A percentile compares a stretch with the other conserved stretches of the same genome.
These are phyloP conservation scores for Acanthosepion lycidas DNA, from an alignment of 2,888 invertebrate species.

Conservation along the genomic window DNA sequence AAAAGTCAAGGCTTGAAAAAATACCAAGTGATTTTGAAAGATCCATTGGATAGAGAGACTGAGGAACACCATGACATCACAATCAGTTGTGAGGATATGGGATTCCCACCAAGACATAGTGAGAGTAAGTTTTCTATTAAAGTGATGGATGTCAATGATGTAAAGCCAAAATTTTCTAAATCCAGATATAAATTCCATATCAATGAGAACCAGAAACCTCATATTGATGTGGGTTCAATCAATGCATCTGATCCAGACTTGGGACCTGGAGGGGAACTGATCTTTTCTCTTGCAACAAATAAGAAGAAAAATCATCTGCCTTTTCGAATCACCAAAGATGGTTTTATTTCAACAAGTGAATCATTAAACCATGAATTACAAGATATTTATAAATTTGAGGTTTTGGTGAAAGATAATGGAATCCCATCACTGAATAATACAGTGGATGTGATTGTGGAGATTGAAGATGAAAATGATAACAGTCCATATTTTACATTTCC, in stretches of 20 bases:
- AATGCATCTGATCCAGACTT: background rate
- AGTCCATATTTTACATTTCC: no score
- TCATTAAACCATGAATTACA: background rate
- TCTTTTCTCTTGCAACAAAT: background rate
- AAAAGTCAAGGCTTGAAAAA: background rate
- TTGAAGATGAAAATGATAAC: no score
- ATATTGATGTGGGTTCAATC: background rate
- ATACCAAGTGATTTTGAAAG: background rate
- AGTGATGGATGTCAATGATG: background rate
- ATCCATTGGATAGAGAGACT: background rate
- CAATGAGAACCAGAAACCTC: background rate
- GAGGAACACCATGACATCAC: background rate
- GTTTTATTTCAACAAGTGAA: slow-evolving; percentile 2
- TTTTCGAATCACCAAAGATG: background rate
- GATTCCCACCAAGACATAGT: background rate
- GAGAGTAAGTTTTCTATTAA: background rate
- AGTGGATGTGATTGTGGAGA: no score
- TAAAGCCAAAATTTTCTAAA: background rate
- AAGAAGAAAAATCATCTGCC: background rate
- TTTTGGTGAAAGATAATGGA: no score
- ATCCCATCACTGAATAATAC: no score
- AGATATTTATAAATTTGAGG: no score
- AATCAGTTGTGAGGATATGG: background rate
- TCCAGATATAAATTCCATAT: background rate
- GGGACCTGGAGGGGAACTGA: background rate